Evolutionary conservation across 1,140 invertebrate species (phyloP).

Genomic region (Lepidotrigona ventralis): DNA sequence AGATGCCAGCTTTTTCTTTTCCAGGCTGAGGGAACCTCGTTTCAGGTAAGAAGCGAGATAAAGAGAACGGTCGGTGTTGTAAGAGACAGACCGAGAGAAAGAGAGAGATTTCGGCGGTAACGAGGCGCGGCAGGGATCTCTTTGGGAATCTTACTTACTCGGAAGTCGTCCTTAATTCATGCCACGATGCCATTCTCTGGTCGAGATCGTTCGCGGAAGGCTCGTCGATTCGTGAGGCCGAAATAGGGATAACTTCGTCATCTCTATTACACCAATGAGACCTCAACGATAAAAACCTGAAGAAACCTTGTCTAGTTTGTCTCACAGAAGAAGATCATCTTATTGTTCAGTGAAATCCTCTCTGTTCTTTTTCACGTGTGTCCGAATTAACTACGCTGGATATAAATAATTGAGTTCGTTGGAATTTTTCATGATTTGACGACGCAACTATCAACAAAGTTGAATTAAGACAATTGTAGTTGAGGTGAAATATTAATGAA

Average conservation of each 20-base stretch:
- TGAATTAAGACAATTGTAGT: too few relatives aligned
- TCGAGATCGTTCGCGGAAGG: conserved; percentile 56
- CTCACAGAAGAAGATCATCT: not conserved
- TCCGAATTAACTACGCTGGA: too few relatives aligned
- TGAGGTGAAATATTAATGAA: too few relatives aligned
- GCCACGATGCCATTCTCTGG: conserved; percentile 57
- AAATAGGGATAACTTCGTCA: conserved; percentile 41
- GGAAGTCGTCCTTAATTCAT: conserved; percentile 68
- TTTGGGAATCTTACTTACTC: conserved; percentile 56
- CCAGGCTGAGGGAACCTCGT: not conserved
- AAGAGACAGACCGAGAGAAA: not conserved
- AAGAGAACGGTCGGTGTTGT: not conserved
- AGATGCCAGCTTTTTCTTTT: conserved; percentile 11
- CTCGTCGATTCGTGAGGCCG: conserved; percentile 45
- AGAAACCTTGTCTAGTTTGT: conserved; percentile 31
- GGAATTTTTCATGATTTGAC: not conserved
- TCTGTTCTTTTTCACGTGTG: not conserved
- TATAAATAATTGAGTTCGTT: not conserved
- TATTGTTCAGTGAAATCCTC: not conserved
- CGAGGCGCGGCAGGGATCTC: conserved; percentile 30
- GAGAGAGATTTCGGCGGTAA: conserved; percentile 33
- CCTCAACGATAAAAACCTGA: conserved; percentile 47
- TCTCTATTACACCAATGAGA: conserved; percentile 54
- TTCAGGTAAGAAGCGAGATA: conserved; percentile 2
- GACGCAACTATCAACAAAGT: too few relatives aligned